These are phyloP conservation scores for Polylopha cassiicola DNA, from an alignment of 2,888 invertebrate genomes.

Conservation along the genomic window DNA sequence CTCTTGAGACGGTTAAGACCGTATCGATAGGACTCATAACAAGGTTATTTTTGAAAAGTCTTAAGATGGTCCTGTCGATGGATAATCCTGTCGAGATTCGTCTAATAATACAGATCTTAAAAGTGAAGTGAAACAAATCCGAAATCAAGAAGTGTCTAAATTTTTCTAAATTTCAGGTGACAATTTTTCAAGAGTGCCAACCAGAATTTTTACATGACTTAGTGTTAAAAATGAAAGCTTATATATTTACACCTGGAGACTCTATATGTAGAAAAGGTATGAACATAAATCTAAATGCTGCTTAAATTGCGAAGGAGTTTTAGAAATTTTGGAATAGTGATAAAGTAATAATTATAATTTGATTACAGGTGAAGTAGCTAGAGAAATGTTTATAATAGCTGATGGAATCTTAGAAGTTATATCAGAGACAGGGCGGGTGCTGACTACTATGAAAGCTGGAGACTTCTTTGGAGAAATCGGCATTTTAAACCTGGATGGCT, in stretches of 20 bases:
- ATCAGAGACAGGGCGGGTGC: constrained; percentile 93
- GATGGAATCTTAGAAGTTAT: constrained; percentile 97
- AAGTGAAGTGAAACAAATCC: too few species aligned
- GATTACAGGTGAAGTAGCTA: constrained; percentile 84
- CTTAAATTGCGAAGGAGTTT: constrained; percentile 7
- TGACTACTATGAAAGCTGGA: constrained; percentile 97
- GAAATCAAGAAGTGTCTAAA: too few species aligned
- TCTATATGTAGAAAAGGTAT: constrained; percentile 95
- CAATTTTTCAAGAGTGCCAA: constrained; percentile 97
- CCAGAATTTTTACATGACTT: constrained; percentile 98
- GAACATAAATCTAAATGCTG: too few species aligned
- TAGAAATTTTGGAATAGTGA: too few species aligned
- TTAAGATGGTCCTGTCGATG: too few species aligned
- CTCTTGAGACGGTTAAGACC: too few species aligned
- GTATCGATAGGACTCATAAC: too few species aligned
- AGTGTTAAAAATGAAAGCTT: constrained; percentile 98
- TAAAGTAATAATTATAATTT: too few species aligned
- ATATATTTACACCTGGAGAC: constrained; percentile 98
- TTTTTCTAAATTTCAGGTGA: constrained; percentile 92
- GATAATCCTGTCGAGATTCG: too few species aligned
- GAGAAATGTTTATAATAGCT: constrained; percentile 99
- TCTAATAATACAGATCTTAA: too few species aligned
- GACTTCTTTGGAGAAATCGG: constrained; percentile 99
- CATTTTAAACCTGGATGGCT: constrained; percentile 94
- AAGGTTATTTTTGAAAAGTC: too few species aligned